These are phyloP conservation scores for Baryphthengus martii DNA, from an alignment of 2,113 vertebrate species.

Conservation along the genomic window DNA sequence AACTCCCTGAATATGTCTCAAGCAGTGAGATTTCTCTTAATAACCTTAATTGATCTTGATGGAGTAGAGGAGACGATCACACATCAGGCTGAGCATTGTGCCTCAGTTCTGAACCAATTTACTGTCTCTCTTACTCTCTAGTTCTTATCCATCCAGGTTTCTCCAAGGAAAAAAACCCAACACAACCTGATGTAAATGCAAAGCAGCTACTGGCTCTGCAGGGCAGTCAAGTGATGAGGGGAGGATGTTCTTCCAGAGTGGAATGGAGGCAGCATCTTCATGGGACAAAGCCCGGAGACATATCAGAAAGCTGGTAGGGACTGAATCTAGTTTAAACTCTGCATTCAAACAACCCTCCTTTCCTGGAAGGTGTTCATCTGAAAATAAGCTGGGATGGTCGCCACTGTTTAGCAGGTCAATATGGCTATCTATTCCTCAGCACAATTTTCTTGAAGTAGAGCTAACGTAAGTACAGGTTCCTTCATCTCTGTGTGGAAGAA, in stretches of 20 bases:
- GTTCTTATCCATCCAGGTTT: neutral
- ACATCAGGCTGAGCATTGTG: neutral
- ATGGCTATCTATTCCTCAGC: neutral
- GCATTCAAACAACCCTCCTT: neutral
- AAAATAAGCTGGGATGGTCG: neutral
- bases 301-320: neutral
- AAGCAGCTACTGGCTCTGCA: neutral
- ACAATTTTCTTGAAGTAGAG: neutral
- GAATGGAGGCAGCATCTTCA: neutral
- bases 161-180: too few relatives aligned
- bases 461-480: neutral
- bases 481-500: neutral
- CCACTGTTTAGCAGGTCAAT: accelerated
- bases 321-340: neutral
- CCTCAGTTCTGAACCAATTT: neutral
- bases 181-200: neutral
- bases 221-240: accelerated
- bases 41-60: neutral
- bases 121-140: neutral
- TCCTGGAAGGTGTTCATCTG: neutral
- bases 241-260: neutral
- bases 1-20: neutral
- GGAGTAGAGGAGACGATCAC: neutral
- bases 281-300: neutral
- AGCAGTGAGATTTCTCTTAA: neutral